Conservation (phyloP, 2,113 vertebrate genomes). For the Pica pica region DNA sequence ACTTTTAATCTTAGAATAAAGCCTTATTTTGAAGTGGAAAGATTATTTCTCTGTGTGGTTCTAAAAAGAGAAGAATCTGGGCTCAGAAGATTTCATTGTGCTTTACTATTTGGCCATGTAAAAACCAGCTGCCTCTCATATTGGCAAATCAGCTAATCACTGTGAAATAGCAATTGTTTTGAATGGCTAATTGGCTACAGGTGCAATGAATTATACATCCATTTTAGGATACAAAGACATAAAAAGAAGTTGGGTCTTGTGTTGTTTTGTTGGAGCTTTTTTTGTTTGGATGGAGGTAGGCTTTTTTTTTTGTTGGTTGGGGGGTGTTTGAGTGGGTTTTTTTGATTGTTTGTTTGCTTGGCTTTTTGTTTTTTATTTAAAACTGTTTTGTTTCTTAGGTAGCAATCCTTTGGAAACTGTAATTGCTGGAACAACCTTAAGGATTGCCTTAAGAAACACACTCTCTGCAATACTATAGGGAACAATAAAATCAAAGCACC, state of each 20-base stretch:
- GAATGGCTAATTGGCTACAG: conserved; percentile 74
- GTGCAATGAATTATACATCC: conserved; percentile 70
- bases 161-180: conserved; percentile 65
- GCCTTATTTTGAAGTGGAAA: conserved; percentile 31
- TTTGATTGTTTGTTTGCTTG: neutral
- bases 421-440: neutral
- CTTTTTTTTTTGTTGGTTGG: neutral
- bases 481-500: neutral
- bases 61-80: conserved; percentile 44
- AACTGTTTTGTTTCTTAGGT: neutral
- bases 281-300: neutral
- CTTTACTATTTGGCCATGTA: conserved; percentile 45
- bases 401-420: neutral
- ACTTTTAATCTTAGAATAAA: conserved; percentile 51
- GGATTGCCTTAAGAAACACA: neutral
- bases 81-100: conserved; percentile 56
- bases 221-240: conserved; percentile 26
- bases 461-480: neutral
- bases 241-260: neutral
- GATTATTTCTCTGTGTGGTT: conserved; percentile 16
- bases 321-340: no score
- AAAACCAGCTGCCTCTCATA: conserved; percentile 67
- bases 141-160: conserved; percentile 64
- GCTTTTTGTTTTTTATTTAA: neutral
- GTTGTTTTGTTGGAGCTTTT: neutral